These are phyloP conservation scores for Prietella phreatophila DNA, from an alignment of 2,113 vertebrate species.

Conservation along the genomic window DNA sequence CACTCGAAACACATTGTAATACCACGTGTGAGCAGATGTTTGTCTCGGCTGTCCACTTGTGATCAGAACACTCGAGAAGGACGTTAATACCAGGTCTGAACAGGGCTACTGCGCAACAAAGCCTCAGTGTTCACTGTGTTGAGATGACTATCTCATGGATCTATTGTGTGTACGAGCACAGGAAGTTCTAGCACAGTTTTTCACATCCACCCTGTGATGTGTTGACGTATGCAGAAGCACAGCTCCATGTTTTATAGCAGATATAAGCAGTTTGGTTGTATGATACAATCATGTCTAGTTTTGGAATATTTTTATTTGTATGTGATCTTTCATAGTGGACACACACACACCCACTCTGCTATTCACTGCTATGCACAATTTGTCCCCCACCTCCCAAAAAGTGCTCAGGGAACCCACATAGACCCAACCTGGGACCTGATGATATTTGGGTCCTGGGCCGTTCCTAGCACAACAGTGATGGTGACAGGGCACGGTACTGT, in stretches of 20 bases:
- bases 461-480: not conserved
- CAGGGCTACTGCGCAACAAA: conserved; percentile 21
- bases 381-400: not conserved
- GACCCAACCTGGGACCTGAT: not conserved
- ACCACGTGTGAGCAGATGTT: not conserved
- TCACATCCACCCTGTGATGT: not conserved
- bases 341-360: not conserved
- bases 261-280: not conserved
- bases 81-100: not conserved
- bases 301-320: not conserved
- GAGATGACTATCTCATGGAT: conserved; percentile 1
- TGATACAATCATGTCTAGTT: not conserved
- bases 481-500: not conserved
- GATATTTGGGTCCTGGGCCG: not conserved
- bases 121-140: conserved; percentile 33
- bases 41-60: not conserved
- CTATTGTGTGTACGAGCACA: conserved; percentile 33
- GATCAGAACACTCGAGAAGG: not conserved
- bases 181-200: conserved; percentile 26
- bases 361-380: not conserved
- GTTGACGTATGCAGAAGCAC: conserved; percentile 16
- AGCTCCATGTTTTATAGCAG: not conserved
- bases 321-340: not conserved
- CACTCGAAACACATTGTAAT: not conserved
- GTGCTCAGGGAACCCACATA: not conserved